A percentile compares a stretch with the other conserved stretches of the same genome.
These are phyloP conservation scores for Lerista edwardsae DNA, from an alignment of 2,797 vertebrate species.

Conservation along the genomic window DNA sequence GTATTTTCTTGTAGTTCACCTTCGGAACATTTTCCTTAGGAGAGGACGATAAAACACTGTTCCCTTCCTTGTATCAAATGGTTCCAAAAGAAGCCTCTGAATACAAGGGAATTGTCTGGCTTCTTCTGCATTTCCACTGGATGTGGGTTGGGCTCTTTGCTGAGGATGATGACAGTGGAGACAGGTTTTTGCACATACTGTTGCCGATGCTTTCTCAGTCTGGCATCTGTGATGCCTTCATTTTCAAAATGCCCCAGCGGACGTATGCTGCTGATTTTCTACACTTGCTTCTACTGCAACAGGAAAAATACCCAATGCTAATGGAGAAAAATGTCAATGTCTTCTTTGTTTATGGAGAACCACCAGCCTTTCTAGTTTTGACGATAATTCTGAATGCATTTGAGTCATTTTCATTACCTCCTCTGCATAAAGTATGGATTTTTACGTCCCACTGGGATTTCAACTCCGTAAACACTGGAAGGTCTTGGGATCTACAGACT, in stretches of 20 bases:
- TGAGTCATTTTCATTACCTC: background rate
- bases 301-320: background rate
- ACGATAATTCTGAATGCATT: too few relatives aligned
- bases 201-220: background rate
- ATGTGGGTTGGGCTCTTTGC: constrained; percentile 10
- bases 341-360: background rate
- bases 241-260: background rate
- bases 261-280: too few relatives aligned
- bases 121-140: constrained; percentile 4
- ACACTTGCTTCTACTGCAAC: background rate
- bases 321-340: background rate
- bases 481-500: background rate
- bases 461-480: background rate
- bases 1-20: background rate
- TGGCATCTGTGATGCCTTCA: constrained; percentile 3
- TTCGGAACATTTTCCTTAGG: background rate
- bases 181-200: background rate
- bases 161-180: background rate
- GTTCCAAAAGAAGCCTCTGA: background rate
- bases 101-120: background rate
- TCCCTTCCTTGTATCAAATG: background rate
- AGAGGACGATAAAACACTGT: background rate
- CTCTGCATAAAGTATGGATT: background rate
- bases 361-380: background rate
- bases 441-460: background rate